These are phyloP conservation scores for Spinus pinus DNA, from an alignment of 2,797 vertebrate species.

Conservation along the genomic window DNA sequence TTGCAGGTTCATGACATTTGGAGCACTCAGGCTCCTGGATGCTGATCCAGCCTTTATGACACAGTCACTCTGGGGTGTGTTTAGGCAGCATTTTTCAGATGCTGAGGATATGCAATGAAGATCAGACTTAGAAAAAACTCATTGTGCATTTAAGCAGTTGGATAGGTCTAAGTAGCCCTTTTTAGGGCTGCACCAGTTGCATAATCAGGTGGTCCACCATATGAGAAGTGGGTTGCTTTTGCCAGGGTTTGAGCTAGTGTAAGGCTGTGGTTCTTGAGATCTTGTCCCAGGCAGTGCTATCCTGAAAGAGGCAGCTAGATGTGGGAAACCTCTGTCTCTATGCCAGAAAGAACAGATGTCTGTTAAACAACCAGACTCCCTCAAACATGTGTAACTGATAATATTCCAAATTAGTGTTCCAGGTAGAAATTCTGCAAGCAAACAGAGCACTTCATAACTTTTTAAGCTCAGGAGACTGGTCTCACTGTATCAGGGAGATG, in stretches of 20 bases:
- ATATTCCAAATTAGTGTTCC: not conserved
- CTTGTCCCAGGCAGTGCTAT: not conserved
- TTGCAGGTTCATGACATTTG: not conserved
- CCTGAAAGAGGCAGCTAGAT: not conserved
- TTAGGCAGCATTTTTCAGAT: not conserved
- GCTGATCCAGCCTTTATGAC: not conserved
- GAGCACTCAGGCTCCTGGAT: not conserved
- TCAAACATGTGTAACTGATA: not conserved
- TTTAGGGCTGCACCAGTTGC: not conserved
- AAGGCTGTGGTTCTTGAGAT: not conserved
- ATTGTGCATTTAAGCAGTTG: rapidly evolving
- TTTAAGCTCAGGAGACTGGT: not conserved
- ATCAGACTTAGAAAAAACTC: not conserved
- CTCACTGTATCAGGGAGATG: not conserved
- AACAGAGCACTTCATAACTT: not conserved
- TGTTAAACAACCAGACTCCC: not conserved
- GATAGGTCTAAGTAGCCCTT: not conserved
- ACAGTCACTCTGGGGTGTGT: not conserved
- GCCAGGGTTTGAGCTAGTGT: not conserved
- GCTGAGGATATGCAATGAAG: not conserved
- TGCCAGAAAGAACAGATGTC: not conserved
- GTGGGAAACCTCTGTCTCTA: not conserved
- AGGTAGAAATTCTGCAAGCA: not conserved
- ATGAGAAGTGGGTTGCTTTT: not conserved
- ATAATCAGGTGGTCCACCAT: rapidly evolving